Conservation (phyloP, 2,888 invertebrate genomes). For the Zhengitettix transpicula region DNA sequence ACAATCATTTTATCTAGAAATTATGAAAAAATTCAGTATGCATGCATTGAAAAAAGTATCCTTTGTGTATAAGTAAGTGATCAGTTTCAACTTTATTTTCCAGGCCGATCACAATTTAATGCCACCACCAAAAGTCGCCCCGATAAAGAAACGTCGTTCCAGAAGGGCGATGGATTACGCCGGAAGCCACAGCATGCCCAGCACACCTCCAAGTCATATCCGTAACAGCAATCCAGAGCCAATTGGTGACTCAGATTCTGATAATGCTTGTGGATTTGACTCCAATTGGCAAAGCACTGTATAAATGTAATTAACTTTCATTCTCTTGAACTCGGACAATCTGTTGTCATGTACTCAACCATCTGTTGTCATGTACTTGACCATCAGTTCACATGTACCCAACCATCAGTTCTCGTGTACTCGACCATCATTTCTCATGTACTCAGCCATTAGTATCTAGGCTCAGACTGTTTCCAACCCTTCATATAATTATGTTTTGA, state of each 20-base stretch:
- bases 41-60: no score
- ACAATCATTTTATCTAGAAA: conserved; percentile 9
- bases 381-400: no score
- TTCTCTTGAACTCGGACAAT: no score
- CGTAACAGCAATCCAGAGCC: conserved; percentile 19
- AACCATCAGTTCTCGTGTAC: no score
- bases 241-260: conserved; percentile 59
- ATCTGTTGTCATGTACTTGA: no score
- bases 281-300: conserved; percentile 40
- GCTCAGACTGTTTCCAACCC: no score
- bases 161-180: conserved; percentile 35
- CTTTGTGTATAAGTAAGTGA: no score
- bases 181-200: conserved; percentile 23
- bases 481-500: no score
- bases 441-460: no score
- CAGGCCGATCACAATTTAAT: conserved; percentile 44
- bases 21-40: no score
- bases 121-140: conserved; percentile 57
- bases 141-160: conserved; percentile 50
- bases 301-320: not conserved
- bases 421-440: no score
- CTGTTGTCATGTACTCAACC: no score
- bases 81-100: conserved; percentile 10
- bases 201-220: conserved; percentile 47
- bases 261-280: conserved; percentile 75